These are phyloP conservation scores for Drosophila pegasa DNA, from an alignment of 2,888 invertebrate genomes.

Conservation along the genomic window DNA sequence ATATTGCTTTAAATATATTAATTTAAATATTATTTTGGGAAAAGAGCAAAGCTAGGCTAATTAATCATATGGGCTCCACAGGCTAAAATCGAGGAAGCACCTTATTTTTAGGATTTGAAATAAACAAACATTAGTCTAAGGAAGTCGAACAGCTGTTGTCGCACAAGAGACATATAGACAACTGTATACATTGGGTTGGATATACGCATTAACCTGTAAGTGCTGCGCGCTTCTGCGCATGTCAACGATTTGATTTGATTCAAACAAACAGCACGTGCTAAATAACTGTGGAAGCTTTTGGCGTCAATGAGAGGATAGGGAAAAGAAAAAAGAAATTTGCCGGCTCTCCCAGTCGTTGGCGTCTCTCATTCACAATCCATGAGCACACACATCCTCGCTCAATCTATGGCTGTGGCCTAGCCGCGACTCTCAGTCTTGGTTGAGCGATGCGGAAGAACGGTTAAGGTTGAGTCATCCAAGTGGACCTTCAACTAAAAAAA, in stretches of 20 bases:
- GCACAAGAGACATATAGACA: background rate
- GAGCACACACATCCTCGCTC: constrained; percentile 11
- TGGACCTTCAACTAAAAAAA: constrained; percentile 11
- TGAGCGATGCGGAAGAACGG: constrained; percentile 54
- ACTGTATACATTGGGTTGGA: background rate
- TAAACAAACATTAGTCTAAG: background rate
- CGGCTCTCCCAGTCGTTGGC: constrained; percentile 44
- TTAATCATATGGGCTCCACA: no score
- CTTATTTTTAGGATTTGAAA: background rate
- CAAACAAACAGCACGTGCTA: constrained; percentile 49
- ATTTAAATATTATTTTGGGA: no score
- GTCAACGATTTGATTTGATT: constrained; percentile 31
- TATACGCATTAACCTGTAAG: constrained; percentile 34
- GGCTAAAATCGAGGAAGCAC: background rate
- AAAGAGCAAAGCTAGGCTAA: no score
- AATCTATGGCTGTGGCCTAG: constrained; percentile 16
- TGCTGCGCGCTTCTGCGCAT: constrained; percentile 37
- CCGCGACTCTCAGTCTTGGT: constrained; percentile 44
- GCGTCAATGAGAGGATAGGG: constrained; percentile 24
- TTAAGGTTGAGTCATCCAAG: constrained; percentile 55
- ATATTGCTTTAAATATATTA: no score
- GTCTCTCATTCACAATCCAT: constrained; percentile 31
- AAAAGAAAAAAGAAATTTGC: constrained; percentile 22
- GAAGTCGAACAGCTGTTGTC: constrained; percentile 39
- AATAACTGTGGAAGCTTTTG: constrained; percentile 23